phyloP scores from a whole-genome alignment of 2,797 vertebrate genomes.

The Numenius phaeopus region DNA sequence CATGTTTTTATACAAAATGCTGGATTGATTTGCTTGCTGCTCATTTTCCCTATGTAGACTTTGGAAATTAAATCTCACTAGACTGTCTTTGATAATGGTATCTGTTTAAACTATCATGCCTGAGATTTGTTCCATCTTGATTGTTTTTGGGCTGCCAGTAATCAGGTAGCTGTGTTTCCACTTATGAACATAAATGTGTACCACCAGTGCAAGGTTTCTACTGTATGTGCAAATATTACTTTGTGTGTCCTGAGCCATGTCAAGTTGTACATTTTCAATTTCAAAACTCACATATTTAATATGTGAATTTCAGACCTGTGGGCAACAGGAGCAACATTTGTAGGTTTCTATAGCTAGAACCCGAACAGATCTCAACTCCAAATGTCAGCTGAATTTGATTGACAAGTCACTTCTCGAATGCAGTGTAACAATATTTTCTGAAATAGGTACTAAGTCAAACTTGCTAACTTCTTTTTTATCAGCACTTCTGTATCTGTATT shows the following conservation, averaged over 20 bases:
- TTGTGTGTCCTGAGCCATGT: not conserved
- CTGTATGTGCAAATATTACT: not conserved
- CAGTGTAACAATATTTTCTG: not conserved
- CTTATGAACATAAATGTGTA: not conserved
- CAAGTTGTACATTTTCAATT: not conserved
- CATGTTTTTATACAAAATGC: not conserved
- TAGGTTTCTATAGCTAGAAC: not conserved
- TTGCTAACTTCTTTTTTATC: not conserved
- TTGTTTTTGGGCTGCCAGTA: not conserved
- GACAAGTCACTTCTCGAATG: not conserved
- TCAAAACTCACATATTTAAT: not conserved
- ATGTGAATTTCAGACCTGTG: not conserved
- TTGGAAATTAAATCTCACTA: not conserved
- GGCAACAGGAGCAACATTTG: not conserved
- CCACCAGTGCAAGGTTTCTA: not conserved
- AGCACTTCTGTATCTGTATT: not conserved
- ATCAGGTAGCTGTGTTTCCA: not conserved
- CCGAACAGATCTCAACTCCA: not conserved
- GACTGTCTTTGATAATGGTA: not conserved
- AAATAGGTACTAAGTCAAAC: not conserved
- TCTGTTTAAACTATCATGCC: not conserved
- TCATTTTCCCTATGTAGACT: not conserved
- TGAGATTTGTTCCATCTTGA: accelerated
- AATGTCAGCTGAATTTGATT: not conserved
- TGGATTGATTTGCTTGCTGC: not conserved